Evolutionary conservation across 2,797 vertebrate species (phyloP), one percentile per base, ranked within the genome.

Genomic region (Alosa sapidissima): DNA sequence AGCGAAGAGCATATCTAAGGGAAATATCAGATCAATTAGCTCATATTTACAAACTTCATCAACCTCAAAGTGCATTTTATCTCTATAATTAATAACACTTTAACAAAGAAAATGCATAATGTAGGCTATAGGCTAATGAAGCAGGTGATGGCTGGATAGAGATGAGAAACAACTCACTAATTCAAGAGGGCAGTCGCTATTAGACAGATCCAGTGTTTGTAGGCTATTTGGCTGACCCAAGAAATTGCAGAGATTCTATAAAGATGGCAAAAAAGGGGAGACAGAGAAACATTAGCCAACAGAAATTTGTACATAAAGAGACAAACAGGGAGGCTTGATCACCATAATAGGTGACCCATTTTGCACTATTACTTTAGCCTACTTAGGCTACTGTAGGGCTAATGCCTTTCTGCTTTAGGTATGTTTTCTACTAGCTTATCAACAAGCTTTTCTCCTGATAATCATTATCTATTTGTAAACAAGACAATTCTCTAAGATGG

Each of bases 131-230:
- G 19, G 11, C 28, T 62, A 72, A 14, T 72, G 24, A 65, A 13
- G 11, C 14, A 16, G 14, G 13, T 72, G 41, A 41, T 41, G 33
- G 11, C 13, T 75, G 54, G 10, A 81, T 62, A 5, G 49, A 81
- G 14, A n/a, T 28, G 16, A 6, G 28, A 28, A 16, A 6, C 41
- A 75, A 60, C 90, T 88, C 92, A 99, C 98, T 97, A 95, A 96
- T 86, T 99, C 98, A 86, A 99, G 93, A 0, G 97, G 95, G 88
- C 97, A 96, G 90, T 99, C 98, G 0, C 96, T 97, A 92, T 95
- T 96, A 83, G 98, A 99, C 90, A 99, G 93, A 90, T 99, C 98
- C 94, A 99, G 93, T 28, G 95, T 95, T 89, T 94, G 89, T 87
- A 99, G 94, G 83, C 92, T 91, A 92, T 99, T 99, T 16, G 96